phyloP scores from a whole-genome alignment of 2,113 vertebrate species.

The Pterocles burchelli region DNA sequence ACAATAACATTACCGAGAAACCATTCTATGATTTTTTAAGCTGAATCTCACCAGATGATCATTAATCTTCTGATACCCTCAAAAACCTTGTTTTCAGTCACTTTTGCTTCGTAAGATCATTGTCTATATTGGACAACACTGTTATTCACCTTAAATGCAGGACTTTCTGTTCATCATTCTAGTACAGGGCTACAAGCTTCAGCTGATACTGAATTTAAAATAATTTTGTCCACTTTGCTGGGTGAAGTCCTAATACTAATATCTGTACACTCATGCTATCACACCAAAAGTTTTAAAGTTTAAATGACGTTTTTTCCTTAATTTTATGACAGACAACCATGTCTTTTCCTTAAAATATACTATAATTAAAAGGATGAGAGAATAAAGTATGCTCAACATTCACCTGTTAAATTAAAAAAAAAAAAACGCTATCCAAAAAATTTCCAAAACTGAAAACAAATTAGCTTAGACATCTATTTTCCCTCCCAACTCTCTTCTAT shows the following conservation, averaged over 20 bases:
- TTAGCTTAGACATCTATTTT: background rate
- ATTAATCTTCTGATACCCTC: background rate
- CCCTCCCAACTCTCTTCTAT: background rate
- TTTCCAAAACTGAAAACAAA: background rate
- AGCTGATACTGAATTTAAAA: background rate
- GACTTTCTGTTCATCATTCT: background rate
- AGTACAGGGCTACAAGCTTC: background rate
- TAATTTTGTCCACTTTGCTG: background rate
- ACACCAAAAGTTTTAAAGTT: background rate
- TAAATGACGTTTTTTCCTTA: background rate
- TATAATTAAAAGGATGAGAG: background rate
- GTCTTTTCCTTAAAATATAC: background rate
- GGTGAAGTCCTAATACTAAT: background rate
- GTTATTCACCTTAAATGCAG: background rate
- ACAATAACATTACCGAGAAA: background rate
- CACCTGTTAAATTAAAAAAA: background rate
- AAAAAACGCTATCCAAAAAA: background rate
- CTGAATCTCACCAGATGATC: background rate
- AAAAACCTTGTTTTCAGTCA: background rate
- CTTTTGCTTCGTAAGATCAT: background rate
- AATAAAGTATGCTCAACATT: background rate
- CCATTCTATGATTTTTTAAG: background rate
- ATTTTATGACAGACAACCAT: background rate
- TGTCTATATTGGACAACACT: background rate
- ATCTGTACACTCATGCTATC: background rate